Base-by-base conservation (phyloP, 53 echinoderm and acorn worm species). In the Echinometra lucunter region DNA sequence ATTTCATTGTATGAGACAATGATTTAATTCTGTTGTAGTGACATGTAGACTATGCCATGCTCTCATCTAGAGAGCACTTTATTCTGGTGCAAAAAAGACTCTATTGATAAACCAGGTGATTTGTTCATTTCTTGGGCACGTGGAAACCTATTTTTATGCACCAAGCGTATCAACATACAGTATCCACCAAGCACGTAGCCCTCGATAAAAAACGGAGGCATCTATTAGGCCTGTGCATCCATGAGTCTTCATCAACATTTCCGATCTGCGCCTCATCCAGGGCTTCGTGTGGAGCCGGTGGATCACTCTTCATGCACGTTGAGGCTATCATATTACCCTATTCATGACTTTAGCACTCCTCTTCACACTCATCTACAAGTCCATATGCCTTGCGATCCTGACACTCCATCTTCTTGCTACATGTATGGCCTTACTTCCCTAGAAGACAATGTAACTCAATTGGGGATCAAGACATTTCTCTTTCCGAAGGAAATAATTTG, bases 281-380 rank as follows among this genome's bases (percentile, higher is more conserved):
- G 16, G 49, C 30, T 85, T 30, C 27, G 30, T n/a, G 25, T 45
- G 49, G 85, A 85, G 49, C 85, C 85, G 28, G 85, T 30, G 28
- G 85, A 49, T 28, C 11, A 13, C 45, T 85, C 85, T 85, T 28
- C 85, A 85, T 49, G 49, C 85, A 85, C 85, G 85, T 12, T 85
- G 47, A 85, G 28, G 30, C 85, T 85, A 85, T 85, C 85, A 85
- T 49, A 85, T 85, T 85, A 85, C 85, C 45, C 85, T 85, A 85
- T 85, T 85, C 85, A 85, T 85, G 85, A 85, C 85, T 85, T 85
- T 85, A 85, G 49, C 85, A 85, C 49, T 85, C 85, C 45, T 85
- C 27, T 28, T 85, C 45, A 85, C 85, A 25, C 85, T 49, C 85
- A 85, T 85, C 85, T 45, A 49, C 53, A 49, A 85, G 53, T 85